Conservation (phyloP, 2,888 invertebrate species). For the Plusia festucae region DNA sequence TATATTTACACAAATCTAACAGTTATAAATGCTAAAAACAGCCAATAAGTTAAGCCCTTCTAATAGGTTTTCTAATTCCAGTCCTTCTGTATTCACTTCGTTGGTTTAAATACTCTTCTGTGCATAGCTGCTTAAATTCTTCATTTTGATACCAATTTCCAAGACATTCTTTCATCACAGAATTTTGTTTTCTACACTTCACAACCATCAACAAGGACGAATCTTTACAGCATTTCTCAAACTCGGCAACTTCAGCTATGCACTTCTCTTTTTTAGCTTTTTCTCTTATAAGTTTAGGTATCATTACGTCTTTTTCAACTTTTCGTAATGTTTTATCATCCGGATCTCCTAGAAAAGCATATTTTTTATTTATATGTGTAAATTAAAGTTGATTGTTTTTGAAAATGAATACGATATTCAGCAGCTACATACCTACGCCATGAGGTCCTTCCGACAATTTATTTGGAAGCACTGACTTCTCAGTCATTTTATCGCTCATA, state of each 20-base stretch:
- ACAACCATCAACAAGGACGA: constrained; percentile 92
- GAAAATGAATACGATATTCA: not conserved
- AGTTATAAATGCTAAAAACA: constrained; percentile 38
- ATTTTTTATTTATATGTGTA: no score
- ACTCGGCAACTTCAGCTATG: constrained; percentile 91
- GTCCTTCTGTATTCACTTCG: constrained; percentile 95
- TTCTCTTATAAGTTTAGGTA: constrained; percentile 96
- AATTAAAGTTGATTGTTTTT: not conserved
- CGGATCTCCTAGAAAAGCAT: constrained; percentile 93
- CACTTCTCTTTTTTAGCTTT: constrained; percentile 95
- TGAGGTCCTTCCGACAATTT: constrained; percentile 87
- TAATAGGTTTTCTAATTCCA: constrained; percentile 91
- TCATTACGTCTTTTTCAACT: constrained; percentile 96
- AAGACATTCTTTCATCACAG: constrained; percentile 92
- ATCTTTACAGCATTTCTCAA: constrained; percentile 93
- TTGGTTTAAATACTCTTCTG: constrained; percentile 94
- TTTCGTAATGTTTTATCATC: constrained; percentile 94
- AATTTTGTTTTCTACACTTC: constrained; percentile 93
- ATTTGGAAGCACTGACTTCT: constrained; percentile 79
- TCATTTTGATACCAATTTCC: constrained; percentile 93
- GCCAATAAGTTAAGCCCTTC: constrained; percentile 73
- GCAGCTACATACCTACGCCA: constrained; percentile 87
- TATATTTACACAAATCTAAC: constrained; percentile 70
- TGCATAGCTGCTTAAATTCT: constrained; percentile 92
- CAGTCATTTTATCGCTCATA: constrained; percentile 41